A percentile compares a stretch with the other conserved stretches of the same genome.
Conservation (phyloP, 2,888 invertebrate species). For the Tachina grossa region DNA sequence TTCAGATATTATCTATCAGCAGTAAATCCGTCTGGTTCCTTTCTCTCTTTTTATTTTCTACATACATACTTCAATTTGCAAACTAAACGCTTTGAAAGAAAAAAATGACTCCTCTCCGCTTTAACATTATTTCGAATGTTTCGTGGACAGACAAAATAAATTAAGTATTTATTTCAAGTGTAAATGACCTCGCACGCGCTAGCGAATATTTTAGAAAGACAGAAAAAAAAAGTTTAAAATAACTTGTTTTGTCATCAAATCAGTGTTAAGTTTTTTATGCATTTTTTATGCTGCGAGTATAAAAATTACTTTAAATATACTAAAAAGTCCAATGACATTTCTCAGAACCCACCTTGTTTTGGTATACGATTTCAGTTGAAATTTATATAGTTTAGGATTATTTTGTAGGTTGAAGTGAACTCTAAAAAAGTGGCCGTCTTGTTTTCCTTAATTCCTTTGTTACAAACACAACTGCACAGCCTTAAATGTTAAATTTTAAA, state of each 20-base stretch:
- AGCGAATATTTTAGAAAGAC: constrained; percentile 24
- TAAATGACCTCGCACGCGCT: constrained; percentile 55
- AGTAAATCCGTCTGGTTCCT: too few relatives aligned
- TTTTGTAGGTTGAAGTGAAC: constrained; percentile 57
- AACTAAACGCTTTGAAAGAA: neutral
- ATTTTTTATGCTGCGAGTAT: neutral
- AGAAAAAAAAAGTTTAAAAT: neutral
- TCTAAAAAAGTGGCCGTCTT: constrained; percentile 16
- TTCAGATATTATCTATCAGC: too few relatives aligned
- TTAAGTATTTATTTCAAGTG: constrained; percentile 8
- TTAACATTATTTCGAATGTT: neutral
- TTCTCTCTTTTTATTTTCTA: too few relatives aligned
- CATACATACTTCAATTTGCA: neutral
- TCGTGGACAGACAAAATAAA: constrained; percentile 14
- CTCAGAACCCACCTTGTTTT: constrained; percentile 63
- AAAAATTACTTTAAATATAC: neutral
- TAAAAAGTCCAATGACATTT: constrained; percentile 17
- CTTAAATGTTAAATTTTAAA: constrained; percentile 52
- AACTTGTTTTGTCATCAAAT: constrained; percentile 32
- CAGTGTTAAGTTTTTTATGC: neutral
- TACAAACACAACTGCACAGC: constrained; percentile 61
- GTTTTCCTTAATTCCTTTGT: constrained; percentile 26
- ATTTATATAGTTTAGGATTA: constrained; percentile 41
- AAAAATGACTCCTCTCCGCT: neutral
- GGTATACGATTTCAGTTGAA: constrained; percentile 52